These are phyloP conservation scores for Harpegnathos saltator DNA, from an alignment of 1,140 invertebrate species.

Conservation along the genomic window DNA sequence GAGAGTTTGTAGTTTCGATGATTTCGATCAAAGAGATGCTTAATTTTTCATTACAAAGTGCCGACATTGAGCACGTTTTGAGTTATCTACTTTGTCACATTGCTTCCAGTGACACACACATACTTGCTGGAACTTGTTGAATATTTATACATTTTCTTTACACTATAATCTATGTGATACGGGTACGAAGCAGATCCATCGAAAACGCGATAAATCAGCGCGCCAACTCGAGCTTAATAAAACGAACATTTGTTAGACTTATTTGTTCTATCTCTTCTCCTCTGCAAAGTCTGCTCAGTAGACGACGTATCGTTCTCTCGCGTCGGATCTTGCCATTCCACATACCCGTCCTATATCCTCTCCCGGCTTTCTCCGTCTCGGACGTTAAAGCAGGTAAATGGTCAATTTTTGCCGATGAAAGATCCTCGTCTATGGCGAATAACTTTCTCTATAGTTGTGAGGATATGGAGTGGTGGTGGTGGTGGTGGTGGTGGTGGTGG, in stretches of 20 bases:
- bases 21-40: too few relatives aligned
- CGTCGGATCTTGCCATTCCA: conserved; percentile 10
- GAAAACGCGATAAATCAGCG: background rate
- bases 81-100: background rate
- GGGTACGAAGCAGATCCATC: background rate
- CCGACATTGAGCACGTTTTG: background rate
- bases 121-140: too few relatives aligned
- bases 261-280: too few relatives aligned
- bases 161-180: background rate
- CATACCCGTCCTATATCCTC: background rate
- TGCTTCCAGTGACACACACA: background rate
- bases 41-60: background rate
- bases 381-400: background rate
- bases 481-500: conserved; percentile 79
- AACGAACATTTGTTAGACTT: background rate
- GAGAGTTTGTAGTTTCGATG: too few relatives aligned
- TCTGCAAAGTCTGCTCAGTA: background rate
- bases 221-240: background rate
- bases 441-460: conserved; percentile 48
- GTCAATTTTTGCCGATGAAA: conserved; percentile 48
- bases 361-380: background rate
- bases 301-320: background rate
- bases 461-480: conserved; percentile 48
- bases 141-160: too few relatives aligned
- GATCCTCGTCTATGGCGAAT: conserved; percentile 63